Conservation (phyloP, 2,797 vertebrate species). For the Lacerta agilis region DNA sequence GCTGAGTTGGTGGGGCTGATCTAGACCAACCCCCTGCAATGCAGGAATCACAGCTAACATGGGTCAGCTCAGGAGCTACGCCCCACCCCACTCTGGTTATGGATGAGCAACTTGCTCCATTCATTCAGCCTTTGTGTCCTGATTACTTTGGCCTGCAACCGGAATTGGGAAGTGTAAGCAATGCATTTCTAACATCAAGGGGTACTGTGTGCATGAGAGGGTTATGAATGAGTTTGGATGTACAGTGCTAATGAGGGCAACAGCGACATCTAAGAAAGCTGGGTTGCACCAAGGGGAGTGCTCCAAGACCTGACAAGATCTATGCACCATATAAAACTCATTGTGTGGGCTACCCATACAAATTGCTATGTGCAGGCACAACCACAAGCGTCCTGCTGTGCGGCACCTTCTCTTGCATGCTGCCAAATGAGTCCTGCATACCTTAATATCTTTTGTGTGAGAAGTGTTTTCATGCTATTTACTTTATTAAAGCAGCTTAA, state of each 20-base stretch:
- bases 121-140: background rate
- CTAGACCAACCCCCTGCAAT: too few species aligned
- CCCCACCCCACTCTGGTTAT: background rate
- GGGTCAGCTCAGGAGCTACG: background rate
- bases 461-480: conserved; percentile 31
- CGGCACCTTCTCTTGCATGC: conserved; percentile 6
- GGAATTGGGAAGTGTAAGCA: background rate
- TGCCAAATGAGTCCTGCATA: conserved; percentile 31
- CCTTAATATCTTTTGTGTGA: conserved; percentile 5
- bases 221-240: background rate
- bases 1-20: too few species aligned
- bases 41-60: too few species aligned
- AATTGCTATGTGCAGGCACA: background rate
- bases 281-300: background rate
- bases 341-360: background rate
- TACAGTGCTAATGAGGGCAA: conserved; percentile 1
- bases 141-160: background rate
- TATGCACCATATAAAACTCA: conserved; percentile 18
- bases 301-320: background rate
- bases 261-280: background rate
- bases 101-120: background rate
- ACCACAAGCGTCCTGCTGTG: background rate
- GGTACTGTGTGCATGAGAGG: background rate
- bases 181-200: background rate
- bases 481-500: conserved; percentile 33